Evolutionary conservation across 2,797 vertebrate species (phyloP).

Genomic region (Rhabdomys pumilio): DNA sequence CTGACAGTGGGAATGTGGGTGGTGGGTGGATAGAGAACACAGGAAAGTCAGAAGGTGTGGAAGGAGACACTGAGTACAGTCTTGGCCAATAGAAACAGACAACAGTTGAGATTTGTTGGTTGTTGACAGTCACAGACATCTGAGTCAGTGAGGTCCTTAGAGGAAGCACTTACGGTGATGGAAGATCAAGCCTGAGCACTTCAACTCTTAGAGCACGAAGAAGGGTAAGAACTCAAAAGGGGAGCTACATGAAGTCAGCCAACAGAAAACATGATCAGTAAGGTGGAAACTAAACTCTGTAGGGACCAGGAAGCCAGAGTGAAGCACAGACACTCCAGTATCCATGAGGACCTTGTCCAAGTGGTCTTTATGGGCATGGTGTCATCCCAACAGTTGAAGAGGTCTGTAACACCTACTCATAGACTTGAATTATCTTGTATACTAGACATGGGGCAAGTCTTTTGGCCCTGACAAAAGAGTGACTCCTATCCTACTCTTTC

Average conservation of each 20-base stretch:
- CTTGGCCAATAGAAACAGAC: not conserved
- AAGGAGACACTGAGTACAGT: not conserved
- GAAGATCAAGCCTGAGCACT: not conserved
- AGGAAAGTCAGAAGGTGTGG: not conserved
- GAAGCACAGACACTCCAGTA: not conserved
- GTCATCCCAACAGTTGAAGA: not conserved
- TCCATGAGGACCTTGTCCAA: not conserved
- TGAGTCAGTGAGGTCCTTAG: not conserved
- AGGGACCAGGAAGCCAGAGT: not conserved
- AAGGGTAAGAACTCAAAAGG: not conserved
- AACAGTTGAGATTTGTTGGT: not conserved
- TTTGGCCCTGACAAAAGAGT: not conserved
- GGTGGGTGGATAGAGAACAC: not conserved
- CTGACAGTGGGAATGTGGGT: not conserved
- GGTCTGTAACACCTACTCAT: not conserved
- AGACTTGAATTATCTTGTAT: not conserved
- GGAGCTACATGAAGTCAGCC: not conserved
- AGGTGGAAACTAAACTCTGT: constrained; percentile 16
- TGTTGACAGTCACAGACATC: not conserved
- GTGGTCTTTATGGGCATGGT: not conserved
- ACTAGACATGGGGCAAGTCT: not conserved
- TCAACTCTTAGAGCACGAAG: not conserved
- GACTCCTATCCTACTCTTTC: not conserved
- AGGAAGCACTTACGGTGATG: not conserved
- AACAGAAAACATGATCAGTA: not conserved